These are phyloP conservation scores for Hemistola chrysoprasaria DNA, from an alignment of 2,888 invertebrate genomes.

Conservation along the genomic window DNA sequence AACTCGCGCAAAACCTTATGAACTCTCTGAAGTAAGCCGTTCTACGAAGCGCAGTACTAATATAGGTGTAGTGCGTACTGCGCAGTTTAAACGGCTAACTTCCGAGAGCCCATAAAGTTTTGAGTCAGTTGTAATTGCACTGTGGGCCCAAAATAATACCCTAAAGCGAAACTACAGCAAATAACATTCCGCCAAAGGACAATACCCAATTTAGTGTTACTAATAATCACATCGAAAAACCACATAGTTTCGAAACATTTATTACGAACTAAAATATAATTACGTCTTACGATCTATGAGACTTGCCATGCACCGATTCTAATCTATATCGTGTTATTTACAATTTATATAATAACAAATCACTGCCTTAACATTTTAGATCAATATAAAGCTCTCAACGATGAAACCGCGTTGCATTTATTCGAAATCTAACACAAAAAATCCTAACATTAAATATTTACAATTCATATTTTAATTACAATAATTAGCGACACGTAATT, in stretches of 20 bases:
- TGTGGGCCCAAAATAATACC: neutral
- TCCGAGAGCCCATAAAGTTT: too few species aligned
- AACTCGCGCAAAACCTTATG: too few species aligned
- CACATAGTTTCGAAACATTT: constrained; percentile 17
- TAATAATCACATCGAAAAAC: constrained; percentile 7
- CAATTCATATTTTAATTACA: constrained; percentile 31
- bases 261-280: constrained; percentile 15
- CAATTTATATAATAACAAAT: constrained; percentile 35
- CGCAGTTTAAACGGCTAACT: too few species aligned
- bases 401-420: constrained; percentile 44
- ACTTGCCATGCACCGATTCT: constrained; percentile 56
- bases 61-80: too few species aligned
- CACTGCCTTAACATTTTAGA: constrained; percentile 30
- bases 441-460: constrained; percentile 41
- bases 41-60: too few species aligned
- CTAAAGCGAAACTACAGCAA: too few species aligned
- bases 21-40: too few species aligned
- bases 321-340: constrained; percentile 38
- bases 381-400: constrained; percentile 60
- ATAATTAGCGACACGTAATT: constrained; percentile 16
- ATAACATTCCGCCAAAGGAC: too few species aligned
- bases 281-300: constrained; percentile 43
- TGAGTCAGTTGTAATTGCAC: too few species aligned
- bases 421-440: constrained; percentile 51
- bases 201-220: neutral